A percentile compares a stretch with the other conserved stretches of the same genome.
phyloP scores from a whole-genome alignment of 2,797 vertebrate species.

The Anas bahamensis region DNA sequence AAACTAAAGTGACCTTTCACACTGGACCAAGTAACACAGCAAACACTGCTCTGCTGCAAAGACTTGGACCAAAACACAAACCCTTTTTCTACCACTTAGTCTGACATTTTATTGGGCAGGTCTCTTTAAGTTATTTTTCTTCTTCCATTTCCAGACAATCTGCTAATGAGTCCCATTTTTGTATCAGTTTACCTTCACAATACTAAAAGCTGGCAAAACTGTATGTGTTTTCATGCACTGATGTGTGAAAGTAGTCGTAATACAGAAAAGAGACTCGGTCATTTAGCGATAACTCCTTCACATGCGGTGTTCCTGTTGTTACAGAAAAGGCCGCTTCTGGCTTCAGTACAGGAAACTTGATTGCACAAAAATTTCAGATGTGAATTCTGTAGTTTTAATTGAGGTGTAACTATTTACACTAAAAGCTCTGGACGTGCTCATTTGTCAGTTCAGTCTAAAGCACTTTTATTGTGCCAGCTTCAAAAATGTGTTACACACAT shows the following conservation, averaged over 20 bases:
- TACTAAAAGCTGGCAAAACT: constrained; percentile 2
- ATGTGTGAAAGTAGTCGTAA: neutral
- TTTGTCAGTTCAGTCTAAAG: neutral
- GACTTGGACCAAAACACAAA: neutral
- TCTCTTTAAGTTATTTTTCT: neutral
- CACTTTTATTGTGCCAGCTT: neutral
- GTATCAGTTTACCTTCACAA: neutral
- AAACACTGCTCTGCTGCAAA: neutral
- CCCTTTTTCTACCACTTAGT: neutral
- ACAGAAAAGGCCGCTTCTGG: neutral
- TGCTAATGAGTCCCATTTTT: neutral
- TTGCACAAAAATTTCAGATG: neutral
- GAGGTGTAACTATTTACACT: neutral
- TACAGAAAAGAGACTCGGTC: constrained; percentile 4
- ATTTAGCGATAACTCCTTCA: neutral
- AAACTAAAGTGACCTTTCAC: constrained; percentile 31
- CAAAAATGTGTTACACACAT: neutral
- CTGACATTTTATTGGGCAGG: fast-evolving
- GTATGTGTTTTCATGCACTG: neutral
- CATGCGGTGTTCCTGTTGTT: neutral
- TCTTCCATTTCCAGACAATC: neutral
- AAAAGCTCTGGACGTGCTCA: neutral
- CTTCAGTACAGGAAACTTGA: neutral
- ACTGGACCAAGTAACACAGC: neutral
- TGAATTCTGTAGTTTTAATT: neutral